Base-by-base conservation (phyloP, 2,113 vertebrate species). In the Ailuropoda melanoleuca region DNA sequence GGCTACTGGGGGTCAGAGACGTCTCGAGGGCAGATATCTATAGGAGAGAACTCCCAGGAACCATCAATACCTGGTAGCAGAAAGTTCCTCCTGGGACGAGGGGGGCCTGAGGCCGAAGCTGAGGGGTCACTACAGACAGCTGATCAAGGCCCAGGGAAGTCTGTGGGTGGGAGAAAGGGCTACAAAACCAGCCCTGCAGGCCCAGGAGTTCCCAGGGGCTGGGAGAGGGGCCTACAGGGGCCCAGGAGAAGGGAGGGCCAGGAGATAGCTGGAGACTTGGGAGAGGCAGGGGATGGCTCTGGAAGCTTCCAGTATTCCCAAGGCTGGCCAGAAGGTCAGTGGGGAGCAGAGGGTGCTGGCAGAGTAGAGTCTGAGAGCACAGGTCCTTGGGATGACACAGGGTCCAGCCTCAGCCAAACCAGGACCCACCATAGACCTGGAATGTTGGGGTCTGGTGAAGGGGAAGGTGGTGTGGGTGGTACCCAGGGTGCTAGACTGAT, bases 321-420 rank as follows among this genome's bases (percentile, higher is more conserved):
- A 19, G 39, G 10, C 14, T 43, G 80, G 87, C 29, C 19, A 24
- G 11, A 10, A 1, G 37, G 62, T 13, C 78, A 46, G 6, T 68
- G 18, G 19, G 93, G 39, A 43, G 3, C 48, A 58, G 90, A 43
- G 1, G 23, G 6, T 0, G 0, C 55, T 0, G 26, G 62, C 8
- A 60, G 29, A 48, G 5, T 1, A 7, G 48, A 86, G 18, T 17
- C 31, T 56, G 74, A n/a, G 64, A 31, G 46, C 43, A 17, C n/a
- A 34, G 48, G 64, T 81, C 23, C 83, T 83, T 46, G 64, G 94
- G 90, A 26, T 18, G 43, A 75, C 23, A 6, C 15, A 3, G 23
- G 50, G 80, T 64, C 75, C 7, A 62, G 43, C 31, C 68, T 84
- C 56, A 56, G 75, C 48, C 53, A 75, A 55, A 56, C 26, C 0